These are phyloP conservation scores for Myotis yumanensis DNA, from an alignment of 2,113 vertebrate species.

Conservation along the genomic window DNA sequence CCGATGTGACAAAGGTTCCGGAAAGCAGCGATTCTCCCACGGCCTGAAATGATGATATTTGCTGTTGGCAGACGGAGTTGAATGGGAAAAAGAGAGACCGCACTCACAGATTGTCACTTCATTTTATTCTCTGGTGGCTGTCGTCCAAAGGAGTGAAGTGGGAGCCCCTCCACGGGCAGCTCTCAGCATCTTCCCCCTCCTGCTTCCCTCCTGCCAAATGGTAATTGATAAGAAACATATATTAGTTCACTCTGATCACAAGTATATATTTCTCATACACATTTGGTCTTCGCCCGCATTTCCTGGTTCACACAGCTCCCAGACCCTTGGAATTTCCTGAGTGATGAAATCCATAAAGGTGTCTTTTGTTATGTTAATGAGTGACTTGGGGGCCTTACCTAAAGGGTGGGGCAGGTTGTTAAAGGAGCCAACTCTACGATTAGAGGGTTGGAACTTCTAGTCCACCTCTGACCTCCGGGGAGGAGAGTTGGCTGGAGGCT, in stretches of 20 bases:
- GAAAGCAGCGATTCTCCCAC: slow-evolving; percentile 12
- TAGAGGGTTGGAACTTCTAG: not conserved
- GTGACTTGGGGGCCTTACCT: not conserved
- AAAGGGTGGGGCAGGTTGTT: not conserved
- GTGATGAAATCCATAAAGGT: not conserved
- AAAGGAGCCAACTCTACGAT: not conserved
- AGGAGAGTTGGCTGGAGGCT: not conserved
- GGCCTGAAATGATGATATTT: slow-evolving; percentile 37
- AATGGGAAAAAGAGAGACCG: slow-evolving; percentile 71
- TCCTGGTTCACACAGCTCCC: not conserved
- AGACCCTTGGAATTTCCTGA: not conserved
- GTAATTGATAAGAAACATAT: not conserved
- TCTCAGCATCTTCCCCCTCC: not conserved
- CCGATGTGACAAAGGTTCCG: slow-evolving; percentile 46
- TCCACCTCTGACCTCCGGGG: not conserved
- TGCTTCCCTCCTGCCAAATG: not conserved
- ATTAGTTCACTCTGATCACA: not conserved
- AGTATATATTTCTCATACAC: not conserved
- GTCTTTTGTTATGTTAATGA: not conserved
- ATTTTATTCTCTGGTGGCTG: slow-evolving; percentile 37
- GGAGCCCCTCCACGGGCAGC: rapidly evolving
- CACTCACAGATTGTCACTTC: slow-evolving; percentile 40
- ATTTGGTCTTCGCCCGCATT: not conserved
- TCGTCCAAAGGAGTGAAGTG: not conserved
- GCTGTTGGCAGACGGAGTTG: slow-evolving; percentile 50